Evolutionary conservation across 2,113 vertebrate genomes (phyloP), one percentile per base, ranked within the genome.

Genomic region (Plotosus lineatus): DNA sequence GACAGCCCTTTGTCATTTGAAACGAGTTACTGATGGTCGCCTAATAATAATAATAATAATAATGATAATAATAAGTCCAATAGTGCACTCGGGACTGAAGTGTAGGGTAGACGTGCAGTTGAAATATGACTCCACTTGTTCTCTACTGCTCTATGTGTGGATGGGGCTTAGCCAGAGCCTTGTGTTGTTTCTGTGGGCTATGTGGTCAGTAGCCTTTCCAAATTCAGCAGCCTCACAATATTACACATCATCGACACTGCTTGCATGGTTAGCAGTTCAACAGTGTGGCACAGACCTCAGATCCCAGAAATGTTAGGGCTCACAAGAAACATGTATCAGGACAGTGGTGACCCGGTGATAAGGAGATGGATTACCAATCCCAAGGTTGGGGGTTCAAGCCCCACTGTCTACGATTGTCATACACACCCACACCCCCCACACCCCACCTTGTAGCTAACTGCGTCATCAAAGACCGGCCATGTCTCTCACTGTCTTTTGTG

Each of bases 121-220:
- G 88, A 65, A 89, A 90, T 73, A 48, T 73, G 87, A 88, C 82
- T 78, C 6, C 58, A 0, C 6, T 79, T 75, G 75, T 75, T 48
- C 51, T 72, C 11, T 69, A 26, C 36, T 58, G 68, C 61, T 83
- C 78, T 82, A 65, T 58, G 55, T 58, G 61, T 53, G 50, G 75
- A 66, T 78, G 8, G 68, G 31, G 23, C 44, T 42, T 82, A 48
- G 85, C 58, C 75, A 60, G 73, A 74, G 80, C 46, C 55, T 81
- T 79, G 23, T 88, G 85, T 88, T 82, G 86, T 88, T 87, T 82
- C 83, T 89, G 26, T 42, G 36, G 48, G n/a, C 36, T 17, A 44
- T 53, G 50, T 69, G 48, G 77, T 56, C 26, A 68, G 63, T 48
- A 53, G 77, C 38, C 31, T 53, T 8, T 78, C 46, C 77, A 78